A percentile compares a stretch with the other conserved stretches of the same genome.
Conservation (phyloP, 1,140 invertebrate species). For the Vanessa tameamea region DNA sequence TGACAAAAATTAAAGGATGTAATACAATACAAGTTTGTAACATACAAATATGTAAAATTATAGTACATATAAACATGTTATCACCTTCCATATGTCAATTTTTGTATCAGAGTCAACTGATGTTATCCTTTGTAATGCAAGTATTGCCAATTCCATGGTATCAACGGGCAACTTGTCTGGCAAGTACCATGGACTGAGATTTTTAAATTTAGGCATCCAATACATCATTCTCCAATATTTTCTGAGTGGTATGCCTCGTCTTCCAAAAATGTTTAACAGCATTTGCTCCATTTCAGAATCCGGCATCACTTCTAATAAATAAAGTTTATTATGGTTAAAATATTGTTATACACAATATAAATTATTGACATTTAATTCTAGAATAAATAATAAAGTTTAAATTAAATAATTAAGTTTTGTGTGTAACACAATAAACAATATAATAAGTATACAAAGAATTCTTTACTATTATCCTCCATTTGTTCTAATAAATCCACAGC, state of each 20-base stretch:
- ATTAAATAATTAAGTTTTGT: no score
- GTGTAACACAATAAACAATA: no score
- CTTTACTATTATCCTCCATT: slow-evolving; percentile 93
- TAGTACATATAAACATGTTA: background rate
- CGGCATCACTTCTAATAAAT: slow-evolving; percentile 89
- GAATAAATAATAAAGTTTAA: no score
- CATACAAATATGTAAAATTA: no score
- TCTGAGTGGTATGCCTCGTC: slow-evolving; percentile 87
- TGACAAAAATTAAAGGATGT: slow-evolving; percentile 62
- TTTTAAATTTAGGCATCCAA: slow-evolving; percentile 98
- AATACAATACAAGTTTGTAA: background rate
- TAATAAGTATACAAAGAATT: slow-evolving; percentile 14
- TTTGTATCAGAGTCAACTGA: slow-evolving; percentile 90
- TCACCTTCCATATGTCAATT: slow-evolving; percentile 85
- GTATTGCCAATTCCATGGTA: slow-evolving; percentile 88
- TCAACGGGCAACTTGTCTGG: slow-evolving; percentile 88
- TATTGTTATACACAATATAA: slow-evolving; percentile 17
- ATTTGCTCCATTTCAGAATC: slow-evolving; percentile 93
- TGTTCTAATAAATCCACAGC: slow-evolving; percentile 91
- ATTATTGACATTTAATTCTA: no score
- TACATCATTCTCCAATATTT: slow-evolving; percentile 97
- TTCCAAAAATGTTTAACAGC: slow-evolving; percentile 92
- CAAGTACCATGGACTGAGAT: slow-evolving; percentile 93
- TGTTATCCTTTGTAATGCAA: slow-evolving; percentile 93
- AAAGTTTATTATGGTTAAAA: slow-evolving; percentile 1